phyloP scores from a whole-genome alignment of 2,888 invertebrate genomes.

The Chalcis sispes region DNA sequence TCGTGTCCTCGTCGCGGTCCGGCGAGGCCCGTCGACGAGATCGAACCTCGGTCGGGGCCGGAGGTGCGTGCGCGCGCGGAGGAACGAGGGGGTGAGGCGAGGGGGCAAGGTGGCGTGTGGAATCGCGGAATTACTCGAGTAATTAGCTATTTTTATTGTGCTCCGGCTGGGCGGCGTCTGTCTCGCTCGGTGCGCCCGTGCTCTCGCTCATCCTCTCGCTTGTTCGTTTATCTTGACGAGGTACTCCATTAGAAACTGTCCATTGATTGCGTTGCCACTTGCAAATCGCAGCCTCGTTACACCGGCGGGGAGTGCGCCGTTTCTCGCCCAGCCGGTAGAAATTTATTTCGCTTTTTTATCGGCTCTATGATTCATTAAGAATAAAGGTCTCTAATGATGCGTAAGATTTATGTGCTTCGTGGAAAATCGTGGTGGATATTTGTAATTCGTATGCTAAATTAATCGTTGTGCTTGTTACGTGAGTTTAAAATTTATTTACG shows the following conservation, averaged over 20 bases:
- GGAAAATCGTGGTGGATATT: slow-evolving; percentile 36
- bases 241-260: slow-evolving; percentile 57
- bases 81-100: slow-evolving; percentile 12
- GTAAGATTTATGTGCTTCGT: slow-evolving; percentile 50
- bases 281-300: slow-evolving; percentile 56
- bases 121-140: slow-evolving; percentile 73
- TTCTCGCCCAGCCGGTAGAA: slow-evolving; percentile 20
- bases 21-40: slow-evolving; percentile 69
- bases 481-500: background rate
- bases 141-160: slow-evolving; percentile 76
- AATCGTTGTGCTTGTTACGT: slow-evolving; percentile 43
- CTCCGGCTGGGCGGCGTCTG: slow-evolving; percentile 66
- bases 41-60: slow-evolving; percentile 5
- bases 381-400: slow-evolving; percentile 55
- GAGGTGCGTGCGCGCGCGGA: slow-evolving; percentile 2
- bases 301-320: slow-evolving; percentile 33
- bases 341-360: slow-evolving; percentile 39
- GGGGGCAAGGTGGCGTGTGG: slow-evolving; percentile 46
- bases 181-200: slow-evolving; percentile 37
- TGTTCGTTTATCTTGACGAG: slow-evolving; percentile 55
- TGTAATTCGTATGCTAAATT: slow-evolving; percentile 46
- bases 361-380: slow-evolving; percentile 53
- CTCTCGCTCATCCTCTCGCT: slow-evolving; percentile 12
- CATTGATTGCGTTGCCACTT: slow-evolving; percentile 58
- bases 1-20: slow-evolving; percentile 69